Evolutionary conservation across 2,888 invertebrate genomes (phyloP), one percentile per base, ranked within the genome.

Genomic region (Plagiodera versicolora): DNA sequence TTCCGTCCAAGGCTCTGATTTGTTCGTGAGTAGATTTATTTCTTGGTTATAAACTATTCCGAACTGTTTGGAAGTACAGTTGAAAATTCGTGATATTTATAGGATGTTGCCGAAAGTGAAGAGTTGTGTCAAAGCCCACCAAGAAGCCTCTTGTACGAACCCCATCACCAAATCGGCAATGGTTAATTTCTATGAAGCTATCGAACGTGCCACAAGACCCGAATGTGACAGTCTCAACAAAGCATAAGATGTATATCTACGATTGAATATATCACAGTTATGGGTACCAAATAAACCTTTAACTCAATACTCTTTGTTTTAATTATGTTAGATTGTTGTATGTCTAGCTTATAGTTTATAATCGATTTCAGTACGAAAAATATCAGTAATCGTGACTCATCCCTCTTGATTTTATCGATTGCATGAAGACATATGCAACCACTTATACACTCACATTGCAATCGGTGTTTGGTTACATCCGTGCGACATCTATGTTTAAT

Each of bases 21-120:
- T 67, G 67, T 56, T 53, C 57, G 67, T 67, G 53, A 63, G 64
- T 67, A 60, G 39, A n/a, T n/a, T n/a, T n/a, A n/a, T n/a, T n/a
- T n/a, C n/a, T n/a, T n/a, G n/a, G n/a, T n/a, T n/a, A n/a, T n/a
- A n/a, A n/a, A n/a, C n/a, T n/a, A n/a, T n/a, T n/a, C n/a, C n/a
- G n/a, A n/a, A n/a, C n/a, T n/a, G n/a, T n/a, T n/a, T n/a, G n/a
- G n/a, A n/a, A n/a, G n/a, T n/a, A n/a, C 28, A 47, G 17, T 47
- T 47, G 5, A 39, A 39, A 39, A 39, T 47, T 2, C 6, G 46
- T 16, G 2, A 20, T 28, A n/a, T 55, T 60, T 59, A 45, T 28
- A 67, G 67, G 35, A 39, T 65, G 53, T 2, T 64, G 28, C 62
- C 62, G 5, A 59, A 61, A 28, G 0, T 55, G 14, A 64, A 52